These are phyloP conservation scores for Paramisgurnus dabryanus DNA, from an alignment of 2,113 vertebrate genomes.

Conservation along the genomic window DNA sequence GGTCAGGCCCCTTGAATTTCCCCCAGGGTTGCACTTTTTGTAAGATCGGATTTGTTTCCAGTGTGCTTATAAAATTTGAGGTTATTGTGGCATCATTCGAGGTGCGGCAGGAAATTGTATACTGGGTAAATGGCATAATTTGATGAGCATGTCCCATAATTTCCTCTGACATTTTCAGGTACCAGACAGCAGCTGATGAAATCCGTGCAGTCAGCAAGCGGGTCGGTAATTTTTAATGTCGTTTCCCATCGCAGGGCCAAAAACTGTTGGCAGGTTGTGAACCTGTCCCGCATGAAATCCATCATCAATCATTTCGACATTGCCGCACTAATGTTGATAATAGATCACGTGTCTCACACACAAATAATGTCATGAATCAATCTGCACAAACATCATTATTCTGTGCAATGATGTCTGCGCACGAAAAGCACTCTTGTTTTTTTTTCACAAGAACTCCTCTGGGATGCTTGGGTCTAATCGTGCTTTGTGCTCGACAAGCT, in stretches of 20 bases:
- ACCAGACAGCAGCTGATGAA: neutral
- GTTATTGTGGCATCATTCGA: neutral
- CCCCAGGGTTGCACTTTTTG: constrained; percentile 3
- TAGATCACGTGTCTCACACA: neutral
- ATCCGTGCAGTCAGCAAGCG: constrained; percentile 15
- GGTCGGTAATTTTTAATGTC: neutral
- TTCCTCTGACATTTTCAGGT: constrained; percentile 9
- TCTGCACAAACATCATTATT: constrained; percentile 13
- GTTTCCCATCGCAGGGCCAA: constrained; percentile 2
- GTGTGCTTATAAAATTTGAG: neutral
- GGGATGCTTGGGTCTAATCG: constrained; percentile 17
- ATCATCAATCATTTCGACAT: constrained; percentile 20
- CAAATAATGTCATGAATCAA: constrained; percentile 7
- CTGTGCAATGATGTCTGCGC: neutral
- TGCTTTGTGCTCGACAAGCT: constrained; percentile 34
- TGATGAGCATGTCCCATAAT: neutral
- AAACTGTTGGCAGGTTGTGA: constrained; percentile 42
- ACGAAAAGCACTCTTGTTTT: neutral
- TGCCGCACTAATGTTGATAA: constrained; percentile 16
- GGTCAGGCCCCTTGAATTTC: neutral
- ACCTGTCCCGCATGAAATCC: constrained; percentile 13
- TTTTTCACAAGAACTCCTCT: constrained; percentile 8
- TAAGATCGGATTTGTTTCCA: neutral
- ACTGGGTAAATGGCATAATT: neutral
- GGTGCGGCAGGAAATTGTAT: neutral